These are phyloP conservation scores for Oncorhynchus masou DNA, from an alignment of 2,113 vertebrate genomes.

Conservation along the genomic window DNA sequence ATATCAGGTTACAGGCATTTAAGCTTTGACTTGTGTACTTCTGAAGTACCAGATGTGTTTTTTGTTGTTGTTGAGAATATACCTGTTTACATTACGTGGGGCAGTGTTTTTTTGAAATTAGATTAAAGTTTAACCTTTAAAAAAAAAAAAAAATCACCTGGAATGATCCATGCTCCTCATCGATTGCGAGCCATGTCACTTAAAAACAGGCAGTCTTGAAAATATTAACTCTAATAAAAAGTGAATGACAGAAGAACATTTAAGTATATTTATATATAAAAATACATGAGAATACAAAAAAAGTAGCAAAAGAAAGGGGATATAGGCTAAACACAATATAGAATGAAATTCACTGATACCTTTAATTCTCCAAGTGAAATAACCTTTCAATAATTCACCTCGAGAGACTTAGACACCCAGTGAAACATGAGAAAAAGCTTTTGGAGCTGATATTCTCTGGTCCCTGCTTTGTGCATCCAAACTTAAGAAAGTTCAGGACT, in stretches of 20 bases:
- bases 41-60: constrained; percentile 21
- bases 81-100: constrained; percentile 28
- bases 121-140: constrained; percentile 44
- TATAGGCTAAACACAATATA: constrained; percentile 69
- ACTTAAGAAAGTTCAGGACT: constrained; percentile 39
- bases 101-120: constrained; percentile 55
- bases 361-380: constrained; percentile 66
- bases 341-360: constrained; percentile 71
- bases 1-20: constrained; percentile 32
- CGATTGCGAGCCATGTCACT: constrained; percentile 46
- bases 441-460: constrained; percentile 63
- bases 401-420: constrained; percentile 53
- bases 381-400: constrained; percentile 44
- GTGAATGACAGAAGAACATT: constrained; percentile 72
- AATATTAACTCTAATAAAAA: constrained; percentile 79
- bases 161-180: constrained; percentile 59
- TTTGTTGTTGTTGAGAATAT: background rate
- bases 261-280: constrained; percentile 81
- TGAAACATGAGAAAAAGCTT: constrained; percentile 47
- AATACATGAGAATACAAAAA: constrained; percentile 80
- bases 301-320: constrained; percentile 78
- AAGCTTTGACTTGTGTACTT: constrained; percentile 50
- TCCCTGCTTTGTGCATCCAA: constrained; percentile 61
- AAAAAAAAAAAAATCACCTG: constrained; percentile 40
- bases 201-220: constrained; percentile 74